phyloP scores from a whole-genome alignment of 2,797 vertebrate genomes.

The Rachycentron canadum region DNA sequence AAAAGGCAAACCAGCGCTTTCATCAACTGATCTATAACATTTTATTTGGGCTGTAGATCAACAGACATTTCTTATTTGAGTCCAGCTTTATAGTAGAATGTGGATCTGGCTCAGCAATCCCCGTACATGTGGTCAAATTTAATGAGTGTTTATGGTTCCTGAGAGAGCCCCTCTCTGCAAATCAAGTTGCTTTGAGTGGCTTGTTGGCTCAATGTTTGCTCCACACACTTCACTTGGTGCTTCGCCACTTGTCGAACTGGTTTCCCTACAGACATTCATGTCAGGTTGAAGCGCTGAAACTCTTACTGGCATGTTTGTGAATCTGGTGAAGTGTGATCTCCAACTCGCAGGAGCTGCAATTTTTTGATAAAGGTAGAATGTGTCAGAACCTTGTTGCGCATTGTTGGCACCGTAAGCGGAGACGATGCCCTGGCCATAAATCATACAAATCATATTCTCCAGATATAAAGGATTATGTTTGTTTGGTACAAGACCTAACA shows the following conservation, averaged over 20 bases:
- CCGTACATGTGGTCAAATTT: constrained; percentile 23
- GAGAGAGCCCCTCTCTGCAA: constrained; percentile 34
- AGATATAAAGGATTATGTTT: too few relatives aligned
- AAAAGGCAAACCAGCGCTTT: constrained; percentile 15
- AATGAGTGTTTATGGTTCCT: constrained; percentile 34
- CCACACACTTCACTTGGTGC: not conserved
- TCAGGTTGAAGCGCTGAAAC: not conserved
- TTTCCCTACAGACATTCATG: not conserved
- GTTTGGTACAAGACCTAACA: too few relatives aligned
- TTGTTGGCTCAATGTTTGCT: constrained; percentile 22
- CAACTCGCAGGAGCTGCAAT: too few relatives aligned
- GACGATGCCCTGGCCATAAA: too few relatives aligned
- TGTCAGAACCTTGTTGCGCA: too few relatives aligned
- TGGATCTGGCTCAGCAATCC: constrained; percentile 10
- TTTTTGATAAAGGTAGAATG: too few relatives aligned
- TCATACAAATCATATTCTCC: too few relatives aligned
- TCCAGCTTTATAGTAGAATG: constrained; percentile 20
- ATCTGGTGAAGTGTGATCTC: too few relatives aligned
- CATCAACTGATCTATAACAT: constrained; percentile 28
- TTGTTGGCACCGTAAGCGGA: too few relatives aligned
- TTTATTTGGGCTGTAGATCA: constrained; percentile 56
- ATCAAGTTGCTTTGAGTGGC: constrained; percentile 37
- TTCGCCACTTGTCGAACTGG: not conserved
- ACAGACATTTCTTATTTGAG: constrained; percentile 23
- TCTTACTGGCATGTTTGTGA: not conserved